phyloP scores from a whole-genome alignment of 2,113 vertebrate genomes.

The Vicugna pacos region DNA sequence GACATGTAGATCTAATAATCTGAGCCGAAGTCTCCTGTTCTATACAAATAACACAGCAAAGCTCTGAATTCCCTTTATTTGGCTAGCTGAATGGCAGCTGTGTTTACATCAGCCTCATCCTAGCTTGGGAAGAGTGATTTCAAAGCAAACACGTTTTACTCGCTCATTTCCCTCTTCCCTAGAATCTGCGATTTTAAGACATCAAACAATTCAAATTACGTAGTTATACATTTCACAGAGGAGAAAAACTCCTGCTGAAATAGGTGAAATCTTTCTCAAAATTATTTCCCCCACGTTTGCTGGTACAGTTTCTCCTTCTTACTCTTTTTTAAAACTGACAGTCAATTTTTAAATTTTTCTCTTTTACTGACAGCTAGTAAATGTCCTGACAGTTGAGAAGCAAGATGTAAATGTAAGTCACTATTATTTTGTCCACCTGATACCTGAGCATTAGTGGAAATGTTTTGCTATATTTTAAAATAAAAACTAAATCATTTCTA shows the following conservation, averaged over 20 bases:
- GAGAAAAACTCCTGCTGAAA: conserved; percentile 51
- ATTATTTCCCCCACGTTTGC: conserved; percentile 68
- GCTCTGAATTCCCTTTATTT: conserved; percentile 33
- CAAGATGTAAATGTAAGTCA: conserved; percentile 75
- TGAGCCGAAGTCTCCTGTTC: not conserved
- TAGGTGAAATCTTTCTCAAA: conserved; percentile 65
- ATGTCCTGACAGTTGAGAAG: conserved; percentile 75
- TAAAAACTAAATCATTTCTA: conserved; percentile 58
- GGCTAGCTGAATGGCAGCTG: conserved; percentile 27
- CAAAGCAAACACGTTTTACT: conserved; percentile 63
- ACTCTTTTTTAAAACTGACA: conserved; percentile 75
- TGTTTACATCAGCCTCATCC: not conserved
- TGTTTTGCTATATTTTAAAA: conserved; percentile 67
- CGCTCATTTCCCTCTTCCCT: conserved; percentile 61
- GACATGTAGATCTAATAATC: conserved; percentile 9
- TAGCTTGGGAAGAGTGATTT: conserved; percentile 49
- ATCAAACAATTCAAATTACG: conserved; percentile 71
- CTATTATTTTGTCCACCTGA: conserved; percentile 75
- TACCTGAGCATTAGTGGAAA: conserved; percentile 32
- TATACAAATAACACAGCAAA: conserved; percentile 52
- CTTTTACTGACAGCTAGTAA: conserved; percentile 80
- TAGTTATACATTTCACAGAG: conserved; percentile 61
- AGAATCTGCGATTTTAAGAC: conserved; percentile 51
- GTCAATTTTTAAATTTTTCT: conserved; percentile 58
- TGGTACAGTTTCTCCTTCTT: conserved; percentile 51